Conservation (phyloP, 2,113 vertebrate genomes). For the Ahaetulla prasina region DNA sequence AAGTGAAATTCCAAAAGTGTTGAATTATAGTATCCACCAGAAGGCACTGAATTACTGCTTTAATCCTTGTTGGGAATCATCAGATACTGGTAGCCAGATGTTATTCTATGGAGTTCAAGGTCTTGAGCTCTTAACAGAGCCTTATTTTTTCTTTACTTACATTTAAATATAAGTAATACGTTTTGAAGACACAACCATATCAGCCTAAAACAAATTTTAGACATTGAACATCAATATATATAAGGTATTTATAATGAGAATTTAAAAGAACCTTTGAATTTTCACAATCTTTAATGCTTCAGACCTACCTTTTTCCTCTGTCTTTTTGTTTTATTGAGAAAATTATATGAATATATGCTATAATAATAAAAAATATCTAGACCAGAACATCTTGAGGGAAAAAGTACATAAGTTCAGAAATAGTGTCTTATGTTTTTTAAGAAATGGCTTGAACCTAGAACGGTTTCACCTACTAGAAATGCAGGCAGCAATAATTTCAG, state of each 20-base stretch:
- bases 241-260: not conserved
- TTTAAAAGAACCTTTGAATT: not conserved
- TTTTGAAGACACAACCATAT: not conserved
- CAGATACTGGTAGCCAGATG: not conserved
- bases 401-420: not conserved
- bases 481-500: no score
- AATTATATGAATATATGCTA: not conserved
- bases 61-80: not conserved
- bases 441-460: not conserved
- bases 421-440: not conserved
- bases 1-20: not conserved
- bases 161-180: not conserved
- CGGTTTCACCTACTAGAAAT: not conserved
- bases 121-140: not conserved
- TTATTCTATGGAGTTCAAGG: not conserved
- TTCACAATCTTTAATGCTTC: not conserved
- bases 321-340: not conserved
- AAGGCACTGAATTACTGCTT: not conserved
- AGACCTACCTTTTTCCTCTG: not conserved
- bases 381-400: not conserved
- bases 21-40: not conserved
- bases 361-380: not conserved
- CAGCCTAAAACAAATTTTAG: not conserved
- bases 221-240: not conserved
- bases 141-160: not conserved